These are phyloP conservation scores for Tiaroga cobitis DNA, from an alignment of 2,797 vertebrate species.

Conservation along the genomic window DNA sequence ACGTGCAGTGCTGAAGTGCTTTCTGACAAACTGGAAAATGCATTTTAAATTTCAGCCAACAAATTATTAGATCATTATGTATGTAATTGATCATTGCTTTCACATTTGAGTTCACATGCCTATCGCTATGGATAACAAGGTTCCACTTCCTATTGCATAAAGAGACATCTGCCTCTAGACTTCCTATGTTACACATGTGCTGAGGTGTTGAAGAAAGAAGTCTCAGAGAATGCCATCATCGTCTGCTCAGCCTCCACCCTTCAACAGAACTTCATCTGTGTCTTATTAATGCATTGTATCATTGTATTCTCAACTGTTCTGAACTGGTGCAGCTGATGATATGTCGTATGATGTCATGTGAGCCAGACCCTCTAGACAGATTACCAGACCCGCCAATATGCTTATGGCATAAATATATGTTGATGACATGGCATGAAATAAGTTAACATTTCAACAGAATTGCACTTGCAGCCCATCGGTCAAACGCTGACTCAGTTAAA, in stretches of 20 bases:
- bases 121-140: background rate
- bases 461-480: slow-evolving; percentile 23
- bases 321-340: slow-evolving; percentile 23
- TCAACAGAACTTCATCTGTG: slow-evolving; percentile 41
- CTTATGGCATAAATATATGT: slow-evolving; percentile 38
- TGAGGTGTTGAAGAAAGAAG: slow-evolving; percentile 22
- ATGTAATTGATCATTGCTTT: background rate
- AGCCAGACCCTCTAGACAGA: slow-evolving; percentile 39
- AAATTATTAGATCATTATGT: background rate
- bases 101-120: background rate
- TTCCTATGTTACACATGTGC: slow-evolving; percentile 5
- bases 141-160: slow-evolving; percentile 12
- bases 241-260: slow-evolving; percentile 35
- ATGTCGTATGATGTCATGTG: slow-evolving; percentile 50
- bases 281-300: slow-evolving; percentile 35
- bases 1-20: background rate
- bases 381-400: slow-evolving; percentile 14
- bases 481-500: slow-evolving; percentile 26
- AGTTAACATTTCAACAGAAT: slow-evolving; percentile 44
- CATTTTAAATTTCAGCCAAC: background rate
- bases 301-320: slow-evolving; percentile 34
- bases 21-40: background rate
- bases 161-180: slow-evolving; percentile 18
- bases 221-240: slow-evolving; percentile 15
- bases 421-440: slow-evolving; percentile 42